Base-by-base conservation (phyloP, 1,140 invertebrate species). In the Lineus longissimus region DNA sequence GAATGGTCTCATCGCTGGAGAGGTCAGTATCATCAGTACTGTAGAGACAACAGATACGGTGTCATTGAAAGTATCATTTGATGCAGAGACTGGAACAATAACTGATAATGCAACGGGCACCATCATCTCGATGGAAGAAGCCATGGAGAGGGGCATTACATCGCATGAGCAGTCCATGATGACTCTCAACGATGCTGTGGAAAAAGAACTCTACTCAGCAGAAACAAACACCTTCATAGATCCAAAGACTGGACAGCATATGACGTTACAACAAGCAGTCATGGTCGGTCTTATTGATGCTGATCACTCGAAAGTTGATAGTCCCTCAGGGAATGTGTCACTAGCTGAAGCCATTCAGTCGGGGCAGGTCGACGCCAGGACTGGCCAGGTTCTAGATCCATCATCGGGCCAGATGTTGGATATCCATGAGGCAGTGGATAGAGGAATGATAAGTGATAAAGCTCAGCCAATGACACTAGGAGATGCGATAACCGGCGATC, bases 191-290 rank as follows among this genome's bases (percentile, higher is more conserved):
- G 84, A 90, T 77, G 90, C 91, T 0, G 87, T 95, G 54, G 91
- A 93, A 78, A 90, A 93, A 81, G 92, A 92, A 1, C 79, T 93
- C 0, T 94, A 93, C 74, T 88, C 91, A 69, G 89, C 91, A 59
- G 83, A 84, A 59, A 88, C 86, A 0, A 91, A 92, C n/a, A 90
- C 90, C 82, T 86, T 96, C 27, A 86, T 86, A 22, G 91, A 95
- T 82, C 13, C 76, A 33, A 85, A 85, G 31, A 90, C 87, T 1
- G 88, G 87, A 25, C 86, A 89, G 61, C 86, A 88, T 74, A 82
- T 89, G 68, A 87, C 86, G 25, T 80, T 95, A 11, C 82, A 86
- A 65, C 81, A 88, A 74, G 92, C 90, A 29, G 85, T 92, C 19
- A 83, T 84, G 62, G 86, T 89, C 70, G 87, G 87, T 56, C 79